Evolutionary conservation across 2,888 invertebrate genomes (phyloP).

Genomic region (Polyommatus icarus): DNA sequence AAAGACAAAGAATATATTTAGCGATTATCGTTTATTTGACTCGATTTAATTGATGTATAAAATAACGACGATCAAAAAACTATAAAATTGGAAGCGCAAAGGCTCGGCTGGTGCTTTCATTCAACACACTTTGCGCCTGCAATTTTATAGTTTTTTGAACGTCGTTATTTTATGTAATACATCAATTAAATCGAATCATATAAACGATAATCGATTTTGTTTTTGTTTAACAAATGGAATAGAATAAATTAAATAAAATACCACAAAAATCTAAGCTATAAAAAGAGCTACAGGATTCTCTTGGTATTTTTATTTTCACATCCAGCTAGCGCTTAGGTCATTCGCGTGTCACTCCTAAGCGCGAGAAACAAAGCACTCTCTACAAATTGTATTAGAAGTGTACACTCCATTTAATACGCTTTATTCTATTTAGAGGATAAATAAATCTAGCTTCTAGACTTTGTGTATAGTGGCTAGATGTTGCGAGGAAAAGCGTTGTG

Average conservation of each 20-base stretch:
- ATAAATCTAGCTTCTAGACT: neutral
- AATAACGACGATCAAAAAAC: no score
- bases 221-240: neutral
- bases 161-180: no score
- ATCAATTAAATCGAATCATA: no score
- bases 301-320: neutral
- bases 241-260: neutral
- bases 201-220: no score
- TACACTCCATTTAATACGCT: neutral
- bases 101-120: no score
- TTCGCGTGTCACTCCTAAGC: neutral
- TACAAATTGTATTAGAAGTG: conserved; percentile 4
- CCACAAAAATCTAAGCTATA: neutral
- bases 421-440: neutral
- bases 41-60: no score
- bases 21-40: no score
- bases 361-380: neutral
- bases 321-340: neutral
- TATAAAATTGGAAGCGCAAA: no score
- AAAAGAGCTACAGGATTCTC: neutral
- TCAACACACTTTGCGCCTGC: no score
- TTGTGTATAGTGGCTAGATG: neutral
- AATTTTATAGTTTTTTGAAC: no score
- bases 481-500: no score
- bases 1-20: no score